These are phyloP conservation scores for Heteromyza rotundicornis DNA, from an alignment of 2,888 invertebrate species.

Conservation along the genomic window DNA sequence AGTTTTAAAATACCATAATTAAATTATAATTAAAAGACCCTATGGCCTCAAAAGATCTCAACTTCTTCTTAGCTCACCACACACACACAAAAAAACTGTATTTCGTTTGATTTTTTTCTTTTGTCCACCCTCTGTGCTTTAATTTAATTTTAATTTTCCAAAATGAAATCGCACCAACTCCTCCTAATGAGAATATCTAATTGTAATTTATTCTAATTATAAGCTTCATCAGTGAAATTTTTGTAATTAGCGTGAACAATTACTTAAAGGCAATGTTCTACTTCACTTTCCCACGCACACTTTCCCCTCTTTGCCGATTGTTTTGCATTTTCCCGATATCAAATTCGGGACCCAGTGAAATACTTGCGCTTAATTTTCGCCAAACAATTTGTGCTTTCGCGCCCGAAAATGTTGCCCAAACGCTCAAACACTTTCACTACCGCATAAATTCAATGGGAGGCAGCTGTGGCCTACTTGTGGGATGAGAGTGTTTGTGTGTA, in stretches of 20 bases:
- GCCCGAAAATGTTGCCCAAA: background rate
- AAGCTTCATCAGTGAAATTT: conserved; percentile 1
- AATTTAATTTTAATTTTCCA: background rate
- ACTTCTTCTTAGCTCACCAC: too few relatives aligned
- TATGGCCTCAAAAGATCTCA: too few relatives aligned
- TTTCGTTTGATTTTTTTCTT: too few relatives aligned
- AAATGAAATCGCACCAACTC: background rate
- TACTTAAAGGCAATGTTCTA: too few relatives aligned
- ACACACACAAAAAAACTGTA: too few relatives aligned
- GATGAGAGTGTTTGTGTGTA: background rate
- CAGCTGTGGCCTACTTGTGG: background rate
- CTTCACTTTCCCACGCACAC: background rate
- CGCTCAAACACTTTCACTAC: background rate
- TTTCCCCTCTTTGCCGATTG: background rate
- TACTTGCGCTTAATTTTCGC: background rate
- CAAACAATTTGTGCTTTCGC: background rate
- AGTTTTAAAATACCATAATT: too few relatives aligned
- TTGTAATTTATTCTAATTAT: background rate
- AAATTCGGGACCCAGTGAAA: background rate
- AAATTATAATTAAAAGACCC: too few relatives aligned
- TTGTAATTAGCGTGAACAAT: conserved; percentile 2
- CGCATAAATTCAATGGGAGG: background rate
- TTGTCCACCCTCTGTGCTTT: background rate
- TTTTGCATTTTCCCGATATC: background rate
- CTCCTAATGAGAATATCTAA: background rate